A percentile compares a stretch with the other conserved stretches of the same genome.
Conservation (phyloP, 2,797 vertebrate species). For the Simalia tracyae region DNA sequence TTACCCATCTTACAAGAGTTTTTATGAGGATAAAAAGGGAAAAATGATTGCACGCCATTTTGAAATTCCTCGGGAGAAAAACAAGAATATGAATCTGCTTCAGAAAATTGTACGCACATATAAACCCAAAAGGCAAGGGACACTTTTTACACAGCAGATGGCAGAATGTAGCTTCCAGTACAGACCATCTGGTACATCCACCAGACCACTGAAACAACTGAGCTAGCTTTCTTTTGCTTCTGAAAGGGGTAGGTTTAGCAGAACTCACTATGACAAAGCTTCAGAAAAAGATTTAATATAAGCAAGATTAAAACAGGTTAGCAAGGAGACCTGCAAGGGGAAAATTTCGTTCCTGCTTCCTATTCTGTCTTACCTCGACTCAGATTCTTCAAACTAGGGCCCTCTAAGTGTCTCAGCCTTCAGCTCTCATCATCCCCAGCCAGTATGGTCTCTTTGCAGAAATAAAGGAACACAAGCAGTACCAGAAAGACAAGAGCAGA, state of each 20-base stretch:
- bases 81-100: not conserved
- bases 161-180: not conserved
- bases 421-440: not conserved
- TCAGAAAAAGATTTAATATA: not conserved
- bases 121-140: not conserved
- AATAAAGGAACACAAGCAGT: not conserved
- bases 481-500: not conserved
- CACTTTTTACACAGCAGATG: not conserved
- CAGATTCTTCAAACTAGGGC: not conserved
- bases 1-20: not conserved
- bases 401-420: not conserved
- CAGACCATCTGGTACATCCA: conserved; percentile 8
- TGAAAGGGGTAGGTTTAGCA: not conserved
- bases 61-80: not conserved
- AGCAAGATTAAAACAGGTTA: not conserved
- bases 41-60: not conserved
- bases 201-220: not conserved
- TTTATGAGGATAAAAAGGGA: not conserved
- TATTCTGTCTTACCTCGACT: not conserved
- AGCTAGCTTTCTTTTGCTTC: not conserved
- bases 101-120: not conserved
- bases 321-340: not conserved
- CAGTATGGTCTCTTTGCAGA: not conserved
- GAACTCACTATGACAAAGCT: not conserved
- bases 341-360: too few species aligned